A percentile compares a stretch with the other conserved stretches of the same genome.
These are phyloP conservation scores for Datnioides undecimradiatus DNA, from an alignment of 2,113 vertebrate genomes.

Conservation along the genomic window DNA sequence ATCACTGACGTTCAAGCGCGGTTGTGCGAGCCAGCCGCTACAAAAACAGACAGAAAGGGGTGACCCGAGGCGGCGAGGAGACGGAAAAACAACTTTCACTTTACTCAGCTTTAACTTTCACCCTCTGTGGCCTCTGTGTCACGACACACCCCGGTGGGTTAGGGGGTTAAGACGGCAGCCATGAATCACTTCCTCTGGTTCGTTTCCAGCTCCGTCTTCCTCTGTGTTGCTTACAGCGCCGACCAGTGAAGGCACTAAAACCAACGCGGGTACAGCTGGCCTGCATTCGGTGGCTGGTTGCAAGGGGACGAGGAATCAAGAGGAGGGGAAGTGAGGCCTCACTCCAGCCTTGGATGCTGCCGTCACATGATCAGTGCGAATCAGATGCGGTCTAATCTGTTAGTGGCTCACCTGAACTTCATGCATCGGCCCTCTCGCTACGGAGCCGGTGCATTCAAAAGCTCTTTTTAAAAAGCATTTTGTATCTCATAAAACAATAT, in stretches of 20 bases:
- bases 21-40: too few species aligned
- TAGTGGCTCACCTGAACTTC: background rate
- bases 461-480: background rate
- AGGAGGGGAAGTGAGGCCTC: background rate
- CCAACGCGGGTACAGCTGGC: too few species aligned
- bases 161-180: background rate
- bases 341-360: too few species aligned
- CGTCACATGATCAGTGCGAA: background rate
- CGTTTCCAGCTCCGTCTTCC: background rate
- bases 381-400: constrained; percentile 4
- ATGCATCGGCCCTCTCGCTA: too few species aligned
- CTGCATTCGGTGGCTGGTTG: background rate
- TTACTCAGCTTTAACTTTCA: too few species aligned
- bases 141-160: background rate
- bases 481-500: background rate
- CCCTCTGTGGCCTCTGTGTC: too few species aligned
- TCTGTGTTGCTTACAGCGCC: too few species aligned
- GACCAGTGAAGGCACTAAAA: background rate
- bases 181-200: too few species aligned
- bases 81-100: too few species aligned
- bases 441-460: background rate
- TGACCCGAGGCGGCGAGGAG: too few species aligned
- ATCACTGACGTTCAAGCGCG: too few species aligned
- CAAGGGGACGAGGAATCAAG: background rate
- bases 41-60: too few species aligned